These are phyloP conservation scores for Xestia ashworthii DNA, from an alignment of 2,888 invertebrate species.

Conservation along the genomic window DNA sequence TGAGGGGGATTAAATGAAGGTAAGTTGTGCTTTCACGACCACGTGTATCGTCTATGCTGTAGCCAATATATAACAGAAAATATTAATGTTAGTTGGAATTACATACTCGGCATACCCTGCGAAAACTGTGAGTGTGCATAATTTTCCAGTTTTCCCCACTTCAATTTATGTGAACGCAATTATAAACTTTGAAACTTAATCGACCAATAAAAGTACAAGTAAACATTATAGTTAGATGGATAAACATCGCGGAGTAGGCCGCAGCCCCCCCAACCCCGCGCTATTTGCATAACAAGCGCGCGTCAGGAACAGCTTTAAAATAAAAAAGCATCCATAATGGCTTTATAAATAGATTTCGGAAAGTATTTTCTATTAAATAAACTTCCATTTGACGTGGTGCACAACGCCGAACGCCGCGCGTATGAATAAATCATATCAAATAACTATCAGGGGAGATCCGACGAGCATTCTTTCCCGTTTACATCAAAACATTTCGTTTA, in stretches of 20 bases:
- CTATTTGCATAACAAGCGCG: constrained; percentile 86
- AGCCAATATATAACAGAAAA: not conserved
- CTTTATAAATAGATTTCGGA: constrained; percentile 89
- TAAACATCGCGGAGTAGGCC: constrained; percentile 74
- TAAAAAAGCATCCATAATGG: constrained; percentile 84
- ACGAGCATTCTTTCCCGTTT: constrained; percentile 81
- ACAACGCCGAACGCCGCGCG: constrained; percentile 77
- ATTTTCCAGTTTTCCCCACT: not conserved
- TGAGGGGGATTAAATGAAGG: not conserved
- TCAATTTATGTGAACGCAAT: constrained; percentile 42
- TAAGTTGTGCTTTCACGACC: not conserved
- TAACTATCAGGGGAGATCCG: constrained; percentile 92
- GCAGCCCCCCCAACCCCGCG: constrained; percentile 73
- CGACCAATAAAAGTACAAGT: constrained; percentile 72
- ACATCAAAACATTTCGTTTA: constrained; percentile 83
- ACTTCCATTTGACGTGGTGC: constrained; percentile 86
- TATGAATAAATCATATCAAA: constrained; percentile 94
- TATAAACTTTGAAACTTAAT: constrained; percentile 68
- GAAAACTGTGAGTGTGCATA: not conserved
- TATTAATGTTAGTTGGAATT: not conserved
- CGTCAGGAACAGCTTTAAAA: constrained; percentile 85
- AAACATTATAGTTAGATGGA: constrained; percentile 77
- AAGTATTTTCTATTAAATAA: constrained; percentile 89
- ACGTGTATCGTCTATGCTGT: too few species aligned
- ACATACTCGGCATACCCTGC: not conserved